Percentiles rank a stretch among this genome's conserved stretches.
Evolutionary conservation across 2,888 invertebrate species (phyloP).

Genomic region (Drosophila borealis): DNA sequence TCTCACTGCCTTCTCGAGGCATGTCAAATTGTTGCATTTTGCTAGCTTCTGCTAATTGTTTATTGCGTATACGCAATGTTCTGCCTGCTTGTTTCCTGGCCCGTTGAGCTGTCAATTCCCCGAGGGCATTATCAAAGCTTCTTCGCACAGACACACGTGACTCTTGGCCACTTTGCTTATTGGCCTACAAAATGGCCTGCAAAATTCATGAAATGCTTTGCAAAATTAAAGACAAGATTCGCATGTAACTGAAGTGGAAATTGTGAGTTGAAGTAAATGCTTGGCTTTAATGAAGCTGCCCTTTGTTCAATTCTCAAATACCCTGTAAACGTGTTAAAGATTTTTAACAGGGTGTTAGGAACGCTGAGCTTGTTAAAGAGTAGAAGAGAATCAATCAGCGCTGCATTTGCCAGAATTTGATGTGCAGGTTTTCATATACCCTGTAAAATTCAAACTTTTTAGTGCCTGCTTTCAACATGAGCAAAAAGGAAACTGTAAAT

Average conservation of each 20-base stretch:
- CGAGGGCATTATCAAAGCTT: slow-evolving; percentile 21
- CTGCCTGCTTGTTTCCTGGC: slow-evolving; percentile 18
- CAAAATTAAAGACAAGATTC: slow-evolving; percentile 47
- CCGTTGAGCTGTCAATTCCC: slow-evolving; percentile 64
- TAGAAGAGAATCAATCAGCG: too few species aligned
- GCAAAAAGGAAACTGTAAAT: too few species aligned
- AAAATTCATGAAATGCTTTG: slow-evolving; percentile 51
- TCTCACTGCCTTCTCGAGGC: slow-evolving; percentile 16
- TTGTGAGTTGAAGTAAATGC: background rate
- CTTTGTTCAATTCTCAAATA: background rate
- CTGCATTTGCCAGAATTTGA: too few species aligned
- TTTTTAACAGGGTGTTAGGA: too few species aligned
- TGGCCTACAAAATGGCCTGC: slow-evolving; percentile 52
- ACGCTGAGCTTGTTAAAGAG: too few species aligned
- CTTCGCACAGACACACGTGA: slow-evolving; percentile 15
- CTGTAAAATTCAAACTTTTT: background rate
- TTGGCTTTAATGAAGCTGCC: slow-evolving; percentile 6
- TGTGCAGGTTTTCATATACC: background rate
- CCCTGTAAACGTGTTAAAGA: background rate
- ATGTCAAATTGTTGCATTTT: slow-evolving; percentile 57
- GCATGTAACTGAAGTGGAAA: slow-evolving; percentile 8
- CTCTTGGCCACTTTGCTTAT: slow-evolving; percentile 69
- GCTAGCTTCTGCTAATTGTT: slow-evolving; percentile 65
- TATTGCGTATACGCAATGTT: slow-evolving; percentile 68
- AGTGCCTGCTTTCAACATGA: too few species aligned